Conservation (phyloP, 92 coral and sea anemone species). For the Chrysogorgia sp. region DNA sequence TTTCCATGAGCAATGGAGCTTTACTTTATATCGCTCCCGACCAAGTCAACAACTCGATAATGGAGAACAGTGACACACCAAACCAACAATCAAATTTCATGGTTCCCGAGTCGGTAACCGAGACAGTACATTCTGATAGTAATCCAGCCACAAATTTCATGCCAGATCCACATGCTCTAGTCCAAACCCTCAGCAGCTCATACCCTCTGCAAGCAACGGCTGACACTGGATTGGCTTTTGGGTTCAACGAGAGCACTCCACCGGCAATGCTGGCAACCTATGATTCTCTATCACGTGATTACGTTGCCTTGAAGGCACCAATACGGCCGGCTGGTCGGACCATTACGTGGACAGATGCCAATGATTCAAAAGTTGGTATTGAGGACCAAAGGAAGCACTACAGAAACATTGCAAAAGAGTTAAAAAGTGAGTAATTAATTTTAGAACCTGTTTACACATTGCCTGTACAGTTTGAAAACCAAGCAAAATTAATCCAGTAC, state of each 20-base stretch:
- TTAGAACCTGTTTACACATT: neutral
- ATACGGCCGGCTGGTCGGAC: slow-evolving; percentile 81
- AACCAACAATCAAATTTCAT: neutral
- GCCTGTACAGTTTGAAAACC: neutral
- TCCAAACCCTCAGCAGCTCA: neutral
- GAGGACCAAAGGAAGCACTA: slow-evolving; percentile 50
- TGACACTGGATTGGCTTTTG: neutral
- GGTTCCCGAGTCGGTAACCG: neutral
- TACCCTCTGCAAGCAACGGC: neutral
- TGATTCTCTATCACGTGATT: neutral
- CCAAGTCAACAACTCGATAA: neutral
- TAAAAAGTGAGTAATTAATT: slow-evolving; percentile 65
- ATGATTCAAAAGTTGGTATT: slow-evolving; percentile 40
- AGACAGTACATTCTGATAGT: neutral
- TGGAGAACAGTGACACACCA: neutral
- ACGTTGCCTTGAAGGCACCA: slow-evolving; percentile 45
- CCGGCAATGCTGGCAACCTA: neutral
- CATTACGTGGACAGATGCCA: slow-evolving; percentile 70
- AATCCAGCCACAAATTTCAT: neutral
- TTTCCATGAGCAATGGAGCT: neutral
- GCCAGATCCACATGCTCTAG: neutral
- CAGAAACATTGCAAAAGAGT: slow-evolving; percentile 72
- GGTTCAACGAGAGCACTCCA: neutral
- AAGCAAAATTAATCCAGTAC: too few species aligned
- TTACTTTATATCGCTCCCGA: neutral